Evolutionary conservation across 2,797 vertebrate species (phyloP).

Genomic region (Tarsius wallacei): DNA sequence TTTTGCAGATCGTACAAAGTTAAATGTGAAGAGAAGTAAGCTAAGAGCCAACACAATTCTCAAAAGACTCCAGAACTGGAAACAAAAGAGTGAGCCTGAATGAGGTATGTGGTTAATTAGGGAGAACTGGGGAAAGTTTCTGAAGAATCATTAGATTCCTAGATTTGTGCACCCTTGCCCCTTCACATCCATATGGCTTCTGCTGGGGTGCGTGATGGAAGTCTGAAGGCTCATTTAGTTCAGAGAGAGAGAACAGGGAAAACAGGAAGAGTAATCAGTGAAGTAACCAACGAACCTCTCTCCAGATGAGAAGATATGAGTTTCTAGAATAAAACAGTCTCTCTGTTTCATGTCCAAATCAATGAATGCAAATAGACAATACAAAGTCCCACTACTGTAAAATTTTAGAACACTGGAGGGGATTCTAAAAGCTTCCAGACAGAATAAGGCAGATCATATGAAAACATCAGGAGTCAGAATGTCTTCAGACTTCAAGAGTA

Average conservation of each 20-base stretch:
- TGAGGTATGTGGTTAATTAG: background rate
- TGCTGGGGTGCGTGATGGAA: background rate
- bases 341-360: background rate
- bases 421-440: slow-evolving; percentile 8
- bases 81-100: background rate
- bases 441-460: slow-evolving; percentile 23
- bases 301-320: background rate
- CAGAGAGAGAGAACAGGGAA: background rate
- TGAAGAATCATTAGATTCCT: slow-evolving; percentile 9
- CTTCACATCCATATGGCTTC: background rate
- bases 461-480: slow-evolving; percentile 9
- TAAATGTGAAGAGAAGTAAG: slow-evolving; percentile 22
- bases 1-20: background rate
- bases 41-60: slow-evolving; percentile 26
- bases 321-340: slow-evolving; percentile 65
- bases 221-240: background rate
- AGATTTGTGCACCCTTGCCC: background rate
- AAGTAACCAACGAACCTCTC: slow-evolving; percentile 50
- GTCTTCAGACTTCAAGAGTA: slow-evolving; percentile 39
- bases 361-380: background rate
- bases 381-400: background rate
- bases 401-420: background rate
- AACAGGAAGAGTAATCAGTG: background rate
- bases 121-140: background rate
- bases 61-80: background rate